Evolutionary conservation across 2,113 vertebrate genomes (phyloP).

Genomic region (Rhinopomastus cyanomelas): DNA sequence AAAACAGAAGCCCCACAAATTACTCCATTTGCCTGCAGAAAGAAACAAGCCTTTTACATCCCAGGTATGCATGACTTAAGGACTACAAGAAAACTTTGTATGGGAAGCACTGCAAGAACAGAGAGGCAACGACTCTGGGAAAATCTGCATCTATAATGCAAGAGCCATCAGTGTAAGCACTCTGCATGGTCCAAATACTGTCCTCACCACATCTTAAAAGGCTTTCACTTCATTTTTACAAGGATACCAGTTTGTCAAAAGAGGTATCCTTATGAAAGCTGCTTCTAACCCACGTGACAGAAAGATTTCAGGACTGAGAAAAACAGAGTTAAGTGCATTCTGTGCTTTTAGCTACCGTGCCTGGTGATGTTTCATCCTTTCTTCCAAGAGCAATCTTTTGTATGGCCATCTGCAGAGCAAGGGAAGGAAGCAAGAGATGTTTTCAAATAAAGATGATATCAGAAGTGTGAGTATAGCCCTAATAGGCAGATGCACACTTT

Average conservation of each 20-base stretch:
- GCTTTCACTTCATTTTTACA: not conserved
- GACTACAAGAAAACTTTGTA: not conserved
- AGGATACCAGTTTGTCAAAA: not conserved
- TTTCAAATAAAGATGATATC: not conserved
- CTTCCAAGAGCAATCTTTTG: constrained; percentile 15
- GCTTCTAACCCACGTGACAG: not conserved
- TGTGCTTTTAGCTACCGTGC: not conserved
- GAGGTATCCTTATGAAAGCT: not conserved
- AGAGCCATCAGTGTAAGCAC: not conserved
- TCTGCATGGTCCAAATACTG: not conserved
- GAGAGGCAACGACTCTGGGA: not conserved
- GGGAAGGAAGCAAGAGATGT: not conserved
- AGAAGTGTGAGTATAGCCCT: not conserved
- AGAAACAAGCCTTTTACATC: not conserved
- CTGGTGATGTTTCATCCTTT: not conserved
- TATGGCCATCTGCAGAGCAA: constrained; percentile 26
- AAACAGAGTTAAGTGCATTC: not conserved
- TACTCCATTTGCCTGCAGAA: not conserved
- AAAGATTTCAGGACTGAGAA: not conserved
- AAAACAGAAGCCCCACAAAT: not conserved
- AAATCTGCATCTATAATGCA: not conserved
- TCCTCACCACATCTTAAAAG: not conserved
- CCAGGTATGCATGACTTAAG: not conserved
- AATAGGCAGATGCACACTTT: constrained; percentile 9
- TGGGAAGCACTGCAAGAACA: not conserved